Conservation (phyloP, 1,140 invertebrate genomes). For the Drosophila nigrodunni region DNA sequence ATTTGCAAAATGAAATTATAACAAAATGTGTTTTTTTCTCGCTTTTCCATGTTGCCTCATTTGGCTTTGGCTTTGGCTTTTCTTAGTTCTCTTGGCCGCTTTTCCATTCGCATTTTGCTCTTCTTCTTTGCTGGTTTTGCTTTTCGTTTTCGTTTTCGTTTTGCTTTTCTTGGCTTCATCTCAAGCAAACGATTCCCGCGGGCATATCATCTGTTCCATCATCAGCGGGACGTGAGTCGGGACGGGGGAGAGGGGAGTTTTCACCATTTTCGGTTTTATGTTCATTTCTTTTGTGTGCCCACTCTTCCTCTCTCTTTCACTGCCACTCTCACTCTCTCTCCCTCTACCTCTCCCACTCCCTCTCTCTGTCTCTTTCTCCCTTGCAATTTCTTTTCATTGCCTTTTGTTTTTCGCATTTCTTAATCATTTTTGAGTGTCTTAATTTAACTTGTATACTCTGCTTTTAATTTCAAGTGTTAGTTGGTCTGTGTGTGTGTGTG, state of each 20-base stretch:
- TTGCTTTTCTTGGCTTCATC: conserved; percentile 49
- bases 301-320: background rate
- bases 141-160: conserved; percentile 39
- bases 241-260: background rate
- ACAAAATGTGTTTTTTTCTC: conserved; percentile 72
- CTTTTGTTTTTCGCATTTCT: conserved; percentile 64
- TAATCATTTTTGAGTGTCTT: conserved; percentile 80
- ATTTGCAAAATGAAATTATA: conserved; percentile 84
- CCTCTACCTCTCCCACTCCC: background rate
- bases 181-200: conserved; percentile 72
- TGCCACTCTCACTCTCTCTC: background rate
- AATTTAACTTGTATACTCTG: conserved; percentile 73
- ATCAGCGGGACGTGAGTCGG: conserved; percentile 4
- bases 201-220: conserved; percentile 82
- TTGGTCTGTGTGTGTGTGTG: conserved; percentile 6
- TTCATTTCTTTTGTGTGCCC: conserved; percentile 37
- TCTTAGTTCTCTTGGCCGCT: conserved; percentile 23
- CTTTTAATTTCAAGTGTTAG: conserved; percentile 64
- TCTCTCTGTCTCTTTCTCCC: background rate
- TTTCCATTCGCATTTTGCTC: conserved; percentile 25
- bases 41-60: conserved; percentile 47
- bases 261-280: conserved; percentile 47
- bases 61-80: conserved; percentile 50
- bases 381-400: conserved; percentile 38
- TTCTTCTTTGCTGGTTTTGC: background rate